Evolutionary conservation across 2,888 invertebrate genomes (phyloP).

Genomic region (Malthinus seriepunctatus): DNA sequence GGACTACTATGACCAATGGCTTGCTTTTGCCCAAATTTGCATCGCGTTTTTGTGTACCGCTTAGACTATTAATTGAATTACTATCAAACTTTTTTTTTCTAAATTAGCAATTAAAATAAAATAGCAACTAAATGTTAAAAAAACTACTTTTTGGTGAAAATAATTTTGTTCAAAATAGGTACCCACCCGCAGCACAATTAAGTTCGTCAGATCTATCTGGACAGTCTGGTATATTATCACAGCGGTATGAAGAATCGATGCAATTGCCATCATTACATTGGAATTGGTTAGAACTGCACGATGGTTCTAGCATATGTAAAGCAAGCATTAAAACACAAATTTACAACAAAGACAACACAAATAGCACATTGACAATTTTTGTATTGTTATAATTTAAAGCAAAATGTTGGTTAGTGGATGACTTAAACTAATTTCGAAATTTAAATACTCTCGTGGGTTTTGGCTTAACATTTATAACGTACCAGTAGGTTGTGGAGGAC

Average conservation of each 20-base stretch:
- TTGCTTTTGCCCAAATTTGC: too few species aligned
- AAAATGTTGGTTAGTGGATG: background rate
- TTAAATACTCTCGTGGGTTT: background rate
- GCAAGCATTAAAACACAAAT: conserved; percentile 19
- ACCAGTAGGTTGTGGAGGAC: conserved; percentile 39
- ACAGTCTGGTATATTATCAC: conserved; percentile 60
- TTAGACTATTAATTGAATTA: too few species aligned
- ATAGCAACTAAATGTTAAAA: background rate
- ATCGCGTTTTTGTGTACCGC: too few species aligned
- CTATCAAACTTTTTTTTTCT: too few species aligned
- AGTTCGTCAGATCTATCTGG: conserved; percentile 59
- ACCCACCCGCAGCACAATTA: conserved; percentile 51
- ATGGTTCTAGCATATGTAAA: conserved; percentile 45
- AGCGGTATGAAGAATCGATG: conserved; percentile 57
- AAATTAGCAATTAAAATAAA: too few species aligned
- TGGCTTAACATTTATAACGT: conserved; percentile 18
- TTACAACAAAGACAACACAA: conserved; percentile 5
- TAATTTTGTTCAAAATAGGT: conserved; percentile 28
- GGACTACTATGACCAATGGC: too few species aligned
- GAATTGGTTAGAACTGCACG: conserved; percentile 62
- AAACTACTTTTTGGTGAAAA: background rate
- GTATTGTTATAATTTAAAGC: too few species aligned
- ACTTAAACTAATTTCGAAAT: background rate
- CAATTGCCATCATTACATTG: conserved; percentile 66
- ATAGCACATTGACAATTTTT: conserved; percentile 2